Base-by-base conservation (phyloP, 2,113 vertebrate genomes). In the Sinocyclocheilus rhinocerous region DNA sequence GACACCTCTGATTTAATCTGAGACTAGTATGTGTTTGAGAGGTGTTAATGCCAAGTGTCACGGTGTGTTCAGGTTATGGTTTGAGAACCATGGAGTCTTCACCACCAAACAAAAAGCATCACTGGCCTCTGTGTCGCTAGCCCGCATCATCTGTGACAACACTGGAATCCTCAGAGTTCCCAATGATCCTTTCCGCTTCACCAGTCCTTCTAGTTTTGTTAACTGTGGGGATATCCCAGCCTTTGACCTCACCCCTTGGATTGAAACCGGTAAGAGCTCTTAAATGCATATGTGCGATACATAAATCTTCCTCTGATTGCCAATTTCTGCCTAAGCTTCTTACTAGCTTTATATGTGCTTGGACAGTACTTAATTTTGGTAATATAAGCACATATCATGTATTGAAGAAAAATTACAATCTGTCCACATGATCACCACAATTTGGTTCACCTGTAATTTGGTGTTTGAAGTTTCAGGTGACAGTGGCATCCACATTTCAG, bases 121-220 rank as follows among this genome's bases (percentile, higher is more conserved):
- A 39, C 86, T 96, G 72, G 16, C 36, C 3, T 1, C 26, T 0
- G 80, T 61, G 50, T 84, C 73, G 0, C 12, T 96, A 61, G 84
- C 94, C 65, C 90, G 80, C 48, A 92, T 96, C 84, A 93, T 96
- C 92, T 96, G 95, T 24, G 93, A 94, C 89, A 96, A 96, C 92
- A 95, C 94, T 0, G 93, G 91, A 24, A 92, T 96, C 84, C 63
- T 2, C 0, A 6, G 81, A 0, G 83, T 95, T 45, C 91, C 94
- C 20, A 0, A 0, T 0, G 78, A 95, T 18, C 76, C 84, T 20
- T 95, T 94, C 88, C 11, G 4, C 1, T 42, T 91, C 33, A 0
- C 88, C 18, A 50, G 6, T 0, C 15, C 4, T 0, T 86, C 91
- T 67, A 83, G 0, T 3, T 87, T 85, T 1, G 72, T 85, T 1